These are phyloP conservation scores for Nyctibius grandis DNA, from an alignment of 2,797 vertebrate species.

Conservation along the genomic window DNA sequence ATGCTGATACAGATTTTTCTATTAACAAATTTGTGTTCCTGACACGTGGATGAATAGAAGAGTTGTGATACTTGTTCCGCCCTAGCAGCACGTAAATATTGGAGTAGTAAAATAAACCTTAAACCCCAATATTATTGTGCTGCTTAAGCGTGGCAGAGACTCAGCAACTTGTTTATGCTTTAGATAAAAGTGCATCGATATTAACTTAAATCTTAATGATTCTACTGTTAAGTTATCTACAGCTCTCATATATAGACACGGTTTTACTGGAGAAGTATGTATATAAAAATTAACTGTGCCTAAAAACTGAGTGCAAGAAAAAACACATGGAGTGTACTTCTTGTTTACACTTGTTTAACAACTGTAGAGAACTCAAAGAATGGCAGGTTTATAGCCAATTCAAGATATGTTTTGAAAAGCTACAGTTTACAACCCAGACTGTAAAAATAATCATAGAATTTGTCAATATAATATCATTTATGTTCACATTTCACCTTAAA, in stretches of 20 bases:
- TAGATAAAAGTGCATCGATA: background rate
- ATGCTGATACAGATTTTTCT: background rate
- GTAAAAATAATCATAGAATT: background rate
- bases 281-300: background rate
- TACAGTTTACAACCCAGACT: background rate
- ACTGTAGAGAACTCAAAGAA: background rate
- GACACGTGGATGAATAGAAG: conserved; percentile 23
- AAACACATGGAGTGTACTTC: background rate
- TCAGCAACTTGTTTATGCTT: conserved; percentile 57
- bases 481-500: background rate
- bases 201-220: background rate
- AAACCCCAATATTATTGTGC: conserved; percentile 99
- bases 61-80: conserved; percentile 83
- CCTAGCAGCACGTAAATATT: conserved; percentile 99
- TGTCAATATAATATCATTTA: background rate
- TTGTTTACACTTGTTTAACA: background rate
- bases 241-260: background rate
- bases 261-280: background rate
- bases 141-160: conserved; percentile 93
- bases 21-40: background rate
- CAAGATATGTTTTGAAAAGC: background rate
- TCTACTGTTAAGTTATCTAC: background rate
- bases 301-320: background rate
- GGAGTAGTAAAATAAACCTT: conserved; percentile 86
- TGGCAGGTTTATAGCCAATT: background rate